Evolutionary conservation across 2,797 vertebrate genomes (phyloP).

Genomic region (Schizopygopsis pylzovi): DNA sequence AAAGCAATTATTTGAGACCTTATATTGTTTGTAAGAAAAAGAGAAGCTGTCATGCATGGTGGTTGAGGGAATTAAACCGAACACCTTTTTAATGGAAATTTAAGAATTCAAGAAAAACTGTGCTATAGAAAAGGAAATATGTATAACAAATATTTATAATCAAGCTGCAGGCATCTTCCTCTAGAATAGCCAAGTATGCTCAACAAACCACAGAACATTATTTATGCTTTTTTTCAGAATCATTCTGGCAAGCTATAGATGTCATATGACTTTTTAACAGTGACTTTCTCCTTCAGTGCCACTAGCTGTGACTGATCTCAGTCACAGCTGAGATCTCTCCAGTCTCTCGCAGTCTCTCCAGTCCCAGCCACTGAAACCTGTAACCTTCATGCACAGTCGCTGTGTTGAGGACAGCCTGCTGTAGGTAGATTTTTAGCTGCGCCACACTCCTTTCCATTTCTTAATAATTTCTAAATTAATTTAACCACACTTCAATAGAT

Average conservation of each 20-base stretch:
- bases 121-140: background rate
- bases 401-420: background rate
- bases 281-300: background rate
- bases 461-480: slow-evolving; percentile 15
- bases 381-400: slow-evolving; percentile 2
- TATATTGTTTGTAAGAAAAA: background rate
- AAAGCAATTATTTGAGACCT: background rate
- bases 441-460: slow-evolving; percentile 6
- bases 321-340: no score
- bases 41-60: background rate
- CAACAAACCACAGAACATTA: background rate
- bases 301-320: slow-evolving; percentile 2
- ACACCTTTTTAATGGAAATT: background rate
- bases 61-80: background rate
- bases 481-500: slow-evolving; percentile 1
- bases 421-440: slow-evolving; percentile 19
- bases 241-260: background rate
- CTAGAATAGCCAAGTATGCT: background rate
- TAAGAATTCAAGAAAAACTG: background rate
- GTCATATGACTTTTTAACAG: background rate
- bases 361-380: background rate
- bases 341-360: background rate
- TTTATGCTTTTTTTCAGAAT: slow-evolving; percentile 5
- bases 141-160: background rate
- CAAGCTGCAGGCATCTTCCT: background rate